Conservation (phyloP, 2,888 invertebrate species). For the Drosophila pullipes region DNA sequence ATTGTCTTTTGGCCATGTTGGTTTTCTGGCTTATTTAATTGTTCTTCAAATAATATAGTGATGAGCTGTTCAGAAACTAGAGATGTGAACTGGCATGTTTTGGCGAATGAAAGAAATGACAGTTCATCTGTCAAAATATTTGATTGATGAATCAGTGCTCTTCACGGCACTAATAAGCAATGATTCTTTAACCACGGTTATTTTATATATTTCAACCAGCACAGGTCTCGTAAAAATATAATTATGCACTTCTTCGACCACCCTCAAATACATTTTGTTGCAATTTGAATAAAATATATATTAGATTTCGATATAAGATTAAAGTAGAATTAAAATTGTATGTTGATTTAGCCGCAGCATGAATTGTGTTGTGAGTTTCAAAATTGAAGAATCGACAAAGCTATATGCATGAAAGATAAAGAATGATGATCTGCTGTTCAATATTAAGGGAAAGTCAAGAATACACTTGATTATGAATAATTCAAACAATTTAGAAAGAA, state of each 20-base stretch:
- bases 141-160: not conserved
- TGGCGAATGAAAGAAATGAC: slow-evolving; percentile 3
- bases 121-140: slow-evolving; percentile 18
- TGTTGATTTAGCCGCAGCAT: too few relatives aligned
- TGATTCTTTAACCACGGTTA: not conserved
- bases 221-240: too few relatives aligned
- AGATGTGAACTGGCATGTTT: slow-evolving; percentile 20
- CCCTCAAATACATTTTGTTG: too few relatives aligned
- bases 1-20: slow-evolving; percentile 43
- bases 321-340: not conserved
- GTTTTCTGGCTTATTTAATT: slow-evolving; percentile 37
- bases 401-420: too few relatives aligned
- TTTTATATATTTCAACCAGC: too few relatives aligned
- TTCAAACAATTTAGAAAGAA: not conserved
- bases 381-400: too few relatives aligned
- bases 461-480: not conserved
- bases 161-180: not conserved
- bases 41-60: slow-evolving; percentile 47
- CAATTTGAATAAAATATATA: too few relatives aligned
- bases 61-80: slow-evolving; percentile 19
- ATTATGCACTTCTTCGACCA: too few relatives aligned
- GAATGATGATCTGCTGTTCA: too few relatives aligned
- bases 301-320: too few relatives aligned
- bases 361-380: too few relatives aligned
- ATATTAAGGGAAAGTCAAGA: not conserved